Conservation (phyloP, 2,888 invertebrate genomes). For the Leptopilina myrica region DNA sequence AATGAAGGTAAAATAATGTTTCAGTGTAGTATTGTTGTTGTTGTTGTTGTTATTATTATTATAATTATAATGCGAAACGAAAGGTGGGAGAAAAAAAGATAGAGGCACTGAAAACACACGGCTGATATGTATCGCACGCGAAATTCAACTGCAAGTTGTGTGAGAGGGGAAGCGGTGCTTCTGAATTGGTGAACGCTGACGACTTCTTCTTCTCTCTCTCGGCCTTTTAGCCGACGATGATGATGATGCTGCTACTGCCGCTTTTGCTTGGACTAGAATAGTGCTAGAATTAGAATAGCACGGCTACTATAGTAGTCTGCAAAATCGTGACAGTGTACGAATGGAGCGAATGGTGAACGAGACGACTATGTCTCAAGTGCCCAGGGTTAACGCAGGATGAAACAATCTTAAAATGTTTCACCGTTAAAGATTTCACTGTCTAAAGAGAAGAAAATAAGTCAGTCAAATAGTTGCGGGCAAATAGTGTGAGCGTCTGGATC, state of each 20-base stretch:
- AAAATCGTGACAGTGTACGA: slow-evolving; percentile 19
- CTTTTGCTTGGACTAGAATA: slow-evolving; percentile 62
- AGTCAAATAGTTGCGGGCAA: slow-evolving; percentile 13
- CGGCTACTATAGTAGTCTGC: slow-evolving; percentile 26
- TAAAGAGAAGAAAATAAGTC: slow-evolving; percentile 25
- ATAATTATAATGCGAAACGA: background rate
- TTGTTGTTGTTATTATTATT: too few species aligned
- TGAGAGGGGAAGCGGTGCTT: slow-evolving; percentile 51
- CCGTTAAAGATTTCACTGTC: slow-evolving; percentile 23
- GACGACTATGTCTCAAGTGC: slow-evolving; percentile 19
- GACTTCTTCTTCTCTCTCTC: background rate
- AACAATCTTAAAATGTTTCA: slow-evolving; percentile 28
- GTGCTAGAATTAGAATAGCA: slow-evolving; percentile 65
- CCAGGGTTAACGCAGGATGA: slow-evolving; percentile 21
- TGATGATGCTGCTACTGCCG: slow-evolving; percentile 52
- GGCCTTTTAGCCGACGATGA: too few species aligned
- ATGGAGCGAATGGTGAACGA: slow-evolving; percentile 13
- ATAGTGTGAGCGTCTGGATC: slow-evolving; percentile 19
- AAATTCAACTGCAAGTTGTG: slow-evolving; percentile 65
- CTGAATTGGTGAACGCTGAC: slow-evolving; percentile 45
- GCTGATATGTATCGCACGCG: slow-evolving; percentile 67
- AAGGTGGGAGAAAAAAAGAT: slow-evolving; percentile 28
- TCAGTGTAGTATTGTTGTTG: too few species aligned
- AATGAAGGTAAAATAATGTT: too few species aligned
- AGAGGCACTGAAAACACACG: slow-evolving; percentile 50